Evolutionary conservation across 2,888 invertebrate species (phyloP).

Genomic region (Hypercompe scribonia): DNA sequence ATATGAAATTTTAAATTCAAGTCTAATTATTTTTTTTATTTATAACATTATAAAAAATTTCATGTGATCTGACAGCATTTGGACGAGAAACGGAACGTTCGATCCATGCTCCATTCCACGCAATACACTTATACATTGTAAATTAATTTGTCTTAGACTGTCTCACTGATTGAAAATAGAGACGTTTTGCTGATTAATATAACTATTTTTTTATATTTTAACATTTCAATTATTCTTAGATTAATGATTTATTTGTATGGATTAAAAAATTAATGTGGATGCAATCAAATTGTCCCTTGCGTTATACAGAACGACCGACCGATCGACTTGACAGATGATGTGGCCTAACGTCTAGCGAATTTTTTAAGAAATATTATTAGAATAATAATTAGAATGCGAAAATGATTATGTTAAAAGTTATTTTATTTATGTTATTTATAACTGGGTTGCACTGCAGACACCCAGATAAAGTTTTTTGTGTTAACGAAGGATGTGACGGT

Average conservation of each 20-base stretch:
- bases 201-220: no score
- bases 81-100: neutral
- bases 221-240: neutral
- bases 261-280: neutral
- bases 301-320: conserved; percentile 57
- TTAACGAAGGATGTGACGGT: conserved; percentile 90
- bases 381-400: conserved; percentile 76
- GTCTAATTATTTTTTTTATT: no score
- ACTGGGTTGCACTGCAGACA: conserved; percentile 77
- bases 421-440: conserved; percentile 75
- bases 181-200: neutral
- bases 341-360: conserved; percentile 79
- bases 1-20: no score
- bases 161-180: neutral
- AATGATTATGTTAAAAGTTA: conserved; percentile 77
- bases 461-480: conserved; percentile 90
- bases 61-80: neutral
- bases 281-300: conserved; percentile 26
- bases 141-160: neutral
- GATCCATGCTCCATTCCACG: neutral
- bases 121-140: neutral
- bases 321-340: conserved; percentile 83
- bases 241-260: neutral
- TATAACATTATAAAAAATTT: neutral
- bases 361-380: conserved; percentile 66